A percentile compares a stretch with the other conserved stretches of the same genome.
phyloP scores from a whole-genome alignment of 2,888 invertebrate species.

The Tuberolachnus salignus region DNA sequence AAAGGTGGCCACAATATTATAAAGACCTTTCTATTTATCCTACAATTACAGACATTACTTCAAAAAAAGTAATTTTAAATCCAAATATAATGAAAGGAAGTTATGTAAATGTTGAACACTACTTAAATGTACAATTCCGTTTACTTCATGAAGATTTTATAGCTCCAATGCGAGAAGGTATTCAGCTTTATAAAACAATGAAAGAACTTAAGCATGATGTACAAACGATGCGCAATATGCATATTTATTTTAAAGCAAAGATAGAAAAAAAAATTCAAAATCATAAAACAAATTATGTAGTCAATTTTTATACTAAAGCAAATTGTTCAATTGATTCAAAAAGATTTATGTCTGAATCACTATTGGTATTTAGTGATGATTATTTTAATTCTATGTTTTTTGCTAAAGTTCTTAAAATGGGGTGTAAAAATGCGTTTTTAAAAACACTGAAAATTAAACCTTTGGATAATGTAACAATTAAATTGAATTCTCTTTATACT shows the following conservation, averaged over 20 bases:
- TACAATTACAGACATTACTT: constrained; percentile 63
- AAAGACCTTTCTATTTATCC: constrained; percentile 68
- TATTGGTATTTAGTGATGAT: constrained; percentile 75
- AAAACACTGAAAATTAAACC: constrained; percentile 59
- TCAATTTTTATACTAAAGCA: constrained; percentile 30
- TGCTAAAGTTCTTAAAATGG: constrained; percentile 71
- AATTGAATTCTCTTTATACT: constrained; percentile 64
- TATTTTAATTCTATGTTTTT: constrained; percentile 73
- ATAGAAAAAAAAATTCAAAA: constrained; percentile 61
- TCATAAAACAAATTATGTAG: background rate
- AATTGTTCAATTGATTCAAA: constrained; percentile 63
- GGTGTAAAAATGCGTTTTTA: constrained; percentile 65
- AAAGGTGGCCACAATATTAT: constrained; percentile 64
- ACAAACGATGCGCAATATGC: constrained; percentile 61
- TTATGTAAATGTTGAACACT: constrained; percentile 72
- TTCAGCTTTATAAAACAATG: constrained; percentile 28
- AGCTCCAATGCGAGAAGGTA: constrained; percentile 73
- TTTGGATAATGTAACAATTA: constrained; percentile 61
- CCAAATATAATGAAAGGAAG: constrained; percentile 70
- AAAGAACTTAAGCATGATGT: background rate
- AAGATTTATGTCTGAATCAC: constrained; percentile 73
- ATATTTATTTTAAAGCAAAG: constrained; percentile 65
- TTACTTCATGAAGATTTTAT: constrained; percentile 81
- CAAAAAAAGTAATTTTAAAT: constrained; percentile 65
- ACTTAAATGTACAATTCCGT: constrained; percentile 78